phyloP scores from a whole-genome alignment of 2,113 vertebrate species.

The Hippocampus zosterae region DNA sequence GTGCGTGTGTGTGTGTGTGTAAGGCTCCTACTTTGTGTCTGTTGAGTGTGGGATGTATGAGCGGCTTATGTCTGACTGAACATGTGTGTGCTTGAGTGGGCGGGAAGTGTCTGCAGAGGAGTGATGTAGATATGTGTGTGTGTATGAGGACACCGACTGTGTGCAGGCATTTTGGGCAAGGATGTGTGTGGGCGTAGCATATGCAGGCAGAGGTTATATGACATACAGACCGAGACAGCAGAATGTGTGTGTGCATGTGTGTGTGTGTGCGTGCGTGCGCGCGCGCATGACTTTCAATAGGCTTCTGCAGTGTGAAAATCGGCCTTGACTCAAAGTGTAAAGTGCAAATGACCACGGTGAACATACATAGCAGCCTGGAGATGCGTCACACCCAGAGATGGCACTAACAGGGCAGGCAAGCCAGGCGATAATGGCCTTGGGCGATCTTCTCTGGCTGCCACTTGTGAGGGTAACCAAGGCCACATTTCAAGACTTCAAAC shows the following conservation, averaged over 20 bases:
- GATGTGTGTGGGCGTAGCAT: slow-evolving; percentile 63
- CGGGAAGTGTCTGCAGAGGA: slow-evolving; percentile 57
- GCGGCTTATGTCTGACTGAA: slow-evolving; percentile 71
- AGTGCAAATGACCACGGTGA: slow-evolving; percentile 1
- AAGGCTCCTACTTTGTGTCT: slow-evolving; percentile 59
- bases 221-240: slow-evolving; percentile 65
- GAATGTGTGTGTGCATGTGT: slow-evolving; percentile 38
- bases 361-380: not conserved
- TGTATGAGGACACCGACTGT: slow-evolving; percentile 50
- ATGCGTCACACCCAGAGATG: not conserved
- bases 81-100: slow-evolving; percentile 56
- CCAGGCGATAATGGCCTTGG: not conserved
- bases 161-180: slow-evolving; percentile 66
- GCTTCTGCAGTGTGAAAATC: slow-evolving; percentile 50
- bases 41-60: slow-evolving; percentile 69
- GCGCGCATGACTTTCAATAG: not conserved
- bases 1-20: slow-evolving; percentile 36
- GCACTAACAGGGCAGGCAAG: not conserved
- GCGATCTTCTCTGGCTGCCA: not conserved
- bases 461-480: not conserved
- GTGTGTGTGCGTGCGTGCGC: slow-evolving; percentile 37
- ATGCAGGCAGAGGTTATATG: slow-evolving; percentile 67
- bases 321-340: slow-evolving; percentile 24
- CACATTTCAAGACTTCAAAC: not conserved
- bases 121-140: slow-evolving; percentile 57